These are phyloP conservation scores for Flexamia atlantica DNA, from an alignment of 2,888 invertebrate genomes.

Conservation along the genomic window DNA sequence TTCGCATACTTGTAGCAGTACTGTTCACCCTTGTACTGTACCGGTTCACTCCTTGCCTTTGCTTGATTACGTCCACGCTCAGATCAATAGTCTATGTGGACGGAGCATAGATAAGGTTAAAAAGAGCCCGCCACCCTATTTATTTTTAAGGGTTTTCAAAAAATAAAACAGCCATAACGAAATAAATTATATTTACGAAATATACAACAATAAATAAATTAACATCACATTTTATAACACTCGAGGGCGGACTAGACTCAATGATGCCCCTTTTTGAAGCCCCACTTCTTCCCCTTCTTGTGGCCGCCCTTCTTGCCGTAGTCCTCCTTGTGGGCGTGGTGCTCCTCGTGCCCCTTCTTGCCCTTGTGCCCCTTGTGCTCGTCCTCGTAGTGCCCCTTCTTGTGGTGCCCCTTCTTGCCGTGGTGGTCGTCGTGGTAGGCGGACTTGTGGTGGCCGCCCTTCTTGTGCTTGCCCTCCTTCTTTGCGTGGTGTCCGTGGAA, in stretches of 20 bases:
- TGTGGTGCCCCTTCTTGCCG: constrained; percentile 88
- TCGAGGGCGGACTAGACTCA: constrained; percentile 50
- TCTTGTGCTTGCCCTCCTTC: constrained; percentile 89
- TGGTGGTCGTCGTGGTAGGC: constrained; percentile 89
- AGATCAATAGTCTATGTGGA: no score
- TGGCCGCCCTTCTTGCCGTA: constrained; percentile 88
- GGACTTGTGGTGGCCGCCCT: constrained; percentile 88
- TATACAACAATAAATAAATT: constrained; percentile 26
- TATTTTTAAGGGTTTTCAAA: no score
- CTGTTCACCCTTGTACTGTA: no score
- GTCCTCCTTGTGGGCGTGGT: constrained; percentile 86
- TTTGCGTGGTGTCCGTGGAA: constrained; percentile 87
- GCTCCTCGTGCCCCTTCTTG: constrained; percentile 86
- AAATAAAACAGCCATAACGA: background rate
- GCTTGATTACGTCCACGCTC: no score
- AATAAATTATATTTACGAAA: constrained; percentile 52
- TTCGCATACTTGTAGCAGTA: no score
- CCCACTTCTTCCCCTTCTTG: constrained; percentile 86
- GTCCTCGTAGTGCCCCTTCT: constrained; percentile 90
- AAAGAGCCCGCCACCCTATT: no score
- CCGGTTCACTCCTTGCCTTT: no score
- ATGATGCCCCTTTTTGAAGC: constrained; percentile 75
- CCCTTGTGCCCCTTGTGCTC: constrained; percentile 90
- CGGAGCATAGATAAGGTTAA: no score
- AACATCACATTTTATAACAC: constrained; percentile 18